A percentile compares a stretch with the other conserved stretches of the same genome.
These are phyloP conservation scores for Pygoscelis adeliae DNA, from an alignment of 2,113 vertebrate species.

Conservation along the genomic window DNA sequence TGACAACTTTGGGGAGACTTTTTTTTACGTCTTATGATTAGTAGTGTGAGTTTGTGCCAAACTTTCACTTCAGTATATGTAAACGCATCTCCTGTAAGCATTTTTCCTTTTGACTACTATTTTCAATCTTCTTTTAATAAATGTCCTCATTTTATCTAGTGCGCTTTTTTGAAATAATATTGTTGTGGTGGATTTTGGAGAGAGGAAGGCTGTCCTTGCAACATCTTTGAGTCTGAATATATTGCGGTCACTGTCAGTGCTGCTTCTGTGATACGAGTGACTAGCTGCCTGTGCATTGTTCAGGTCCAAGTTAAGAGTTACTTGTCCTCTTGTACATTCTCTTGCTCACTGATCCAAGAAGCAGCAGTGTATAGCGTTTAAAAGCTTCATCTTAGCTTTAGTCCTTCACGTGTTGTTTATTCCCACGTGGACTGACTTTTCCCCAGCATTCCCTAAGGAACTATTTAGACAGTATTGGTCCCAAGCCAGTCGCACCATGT, in stretches of 20 bases:
- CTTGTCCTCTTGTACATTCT: not conserved
- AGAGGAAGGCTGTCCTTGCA: not conserved
- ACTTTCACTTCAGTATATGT: not conserved
- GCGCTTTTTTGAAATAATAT: not conserved
- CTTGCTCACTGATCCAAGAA: not conserved
- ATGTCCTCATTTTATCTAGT: not conserved
- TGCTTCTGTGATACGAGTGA: not conserved
- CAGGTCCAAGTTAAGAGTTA: not conserved
- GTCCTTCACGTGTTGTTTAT: not conserved
- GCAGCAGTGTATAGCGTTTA: not conserved
- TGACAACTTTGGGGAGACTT: not conserved
- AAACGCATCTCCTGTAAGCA: not conserved
- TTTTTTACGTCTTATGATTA: not conserved
- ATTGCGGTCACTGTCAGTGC: not conserved
- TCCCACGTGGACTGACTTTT: not conserved
- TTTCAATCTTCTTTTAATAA: not conserved
- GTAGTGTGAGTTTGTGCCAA: not conserved
- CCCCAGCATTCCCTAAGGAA: not conserved
- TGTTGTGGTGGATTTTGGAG: not conserved
- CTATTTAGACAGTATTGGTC: not conserved
- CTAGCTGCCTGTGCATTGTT: not conserved
- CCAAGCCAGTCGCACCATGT: not conserved
- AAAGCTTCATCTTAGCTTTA: not conserved
- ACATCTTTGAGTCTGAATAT: not conserved
- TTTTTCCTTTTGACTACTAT: not conserved